Evolutionary conservation across 2,797 vertebrate genomes (phyloP), one percentile per base, ranked within the genome.

Genomic region (Crax fasciolata): DNA sequence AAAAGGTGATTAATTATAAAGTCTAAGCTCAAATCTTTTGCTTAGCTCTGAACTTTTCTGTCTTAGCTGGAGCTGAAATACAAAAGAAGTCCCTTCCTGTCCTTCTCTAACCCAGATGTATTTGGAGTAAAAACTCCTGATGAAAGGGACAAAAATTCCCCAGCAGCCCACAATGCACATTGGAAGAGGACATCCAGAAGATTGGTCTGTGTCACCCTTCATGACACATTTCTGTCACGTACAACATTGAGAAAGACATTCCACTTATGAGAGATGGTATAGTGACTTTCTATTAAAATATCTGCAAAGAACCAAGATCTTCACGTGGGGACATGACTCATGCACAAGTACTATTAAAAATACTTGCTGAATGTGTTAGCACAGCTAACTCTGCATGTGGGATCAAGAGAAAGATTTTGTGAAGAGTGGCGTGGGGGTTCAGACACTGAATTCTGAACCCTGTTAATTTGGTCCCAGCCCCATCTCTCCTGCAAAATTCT

Each of bases 221-320:
- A 54, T 12, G 78, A 18, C 46, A 13, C 27, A 27, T 28, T 79
- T 19, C 67, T 51, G 2, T 2, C 3, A 0, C 10, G 10, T 5
- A 15, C 4, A 19, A 8, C 80, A 46, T 72, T 35, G 25, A 63
- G 65, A 43, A 65, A 55, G n/a, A n/a, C 0, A 0, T 41, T 24
- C 38, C 41, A 13, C 1, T 49, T 66, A 48, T 0, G 0, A 28
- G 35, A 39, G 54, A 18, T 2, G 75, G 46, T 59, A 87, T 70
- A 90, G 59, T 1, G 0, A 21, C 74, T 95, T 81, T 62, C 57
- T 28, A 30, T 52, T n/a, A 11, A 73, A 68, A 17, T 8, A 16
- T 23, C 55, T 70, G 67, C 9, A 3, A 32, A 48, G 18, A 67
- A 10, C 52, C 43, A 23, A 59, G 74, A 15, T 28, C 17, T 52